Evolutionary conservation across 1,140 invertebrate genomes (phyloP), one percentile per base, ranked within the genome.

Genomic region (Fopius arisanus): DNA sequence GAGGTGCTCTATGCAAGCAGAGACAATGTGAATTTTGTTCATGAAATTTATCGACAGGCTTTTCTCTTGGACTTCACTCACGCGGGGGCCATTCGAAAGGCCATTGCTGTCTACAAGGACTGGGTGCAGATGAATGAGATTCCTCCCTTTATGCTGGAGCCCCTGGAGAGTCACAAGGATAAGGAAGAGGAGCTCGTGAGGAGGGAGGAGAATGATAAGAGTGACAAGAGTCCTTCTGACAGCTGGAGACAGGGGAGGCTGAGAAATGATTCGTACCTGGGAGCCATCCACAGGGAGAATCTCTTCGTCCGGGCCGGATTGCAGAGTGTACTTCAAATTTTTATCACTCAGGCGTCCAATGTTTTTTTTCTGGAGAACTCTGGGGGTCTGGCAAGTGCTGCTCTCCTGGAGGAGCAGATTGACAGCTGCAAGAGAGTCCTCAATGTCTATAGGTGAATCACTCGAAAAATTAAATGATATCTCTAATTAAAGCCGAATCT

Each of bases 371-470:
- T 95, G 28, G 91, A 94, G 16, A 86, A 82, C 73, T 78, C 82
- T 0, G 85, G 86, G 5, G 82, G 84, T 10, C 84, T 84, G 70
- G 83, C 87, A 0, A 83, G 84, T 0, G 83, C 89, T 2, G 87
- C 88, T 16, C 84, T 91, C 6, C 86, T 97, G 5, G 95, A 97
- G 81, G 96, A 97, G 86, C 95, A 98, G 89, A 98, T 97, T 0
- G 97, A 99, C 87, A 94, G 97, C 74, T 98, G 97, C 87, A 98
- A 98, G 88, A 90, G 96, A 78, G 96, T 99, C 65, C 89, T 99
- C 26, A 99, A 98, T 86, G 97, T 98, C 77, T 99, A 98, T 90
- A 90, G 97, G n/a, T n/a, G n/a, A n/a, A n/a, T n/a, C n/a, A n/a
- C n/a, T n/a, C n/a, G n/a, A n/a, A n/a, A n/a, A n/a, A n/a, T n/a